phyloP scores from a whole-genome alignment of 2,888 invertebrate species.

The Leptarthrus brevirostris region DNA sequence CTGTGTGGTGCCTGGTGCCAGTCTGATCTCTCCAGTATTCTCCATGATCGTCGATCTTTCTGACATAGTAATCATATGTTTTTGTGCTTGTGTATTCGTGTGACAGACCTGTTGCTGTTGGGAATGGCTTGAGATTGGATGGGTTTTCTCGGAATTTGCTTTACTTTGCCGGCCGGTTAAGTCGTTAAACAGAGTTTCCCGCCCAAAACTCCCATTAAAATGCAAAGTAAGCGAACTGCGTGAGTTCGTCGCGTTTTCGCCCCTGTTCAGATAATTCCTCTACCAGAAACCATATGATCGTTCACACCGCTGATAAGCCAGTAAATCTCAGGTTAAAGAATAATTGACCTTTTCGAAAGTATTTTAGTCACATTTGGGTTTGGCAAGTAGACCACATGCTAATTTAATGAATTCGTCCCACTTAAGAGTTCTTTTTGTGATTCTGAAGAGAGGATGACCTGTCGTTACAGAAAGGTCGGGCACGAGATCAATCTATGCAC shows the following conservation, averaged over 20 bases:
- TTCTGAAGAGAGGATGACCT: slow-evolving; percentile 23
- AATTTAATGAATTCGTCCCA: slow-evolving; percentile 29
- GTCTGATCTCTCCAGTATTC: background rate
- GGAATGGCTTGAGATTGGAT: slow-evolving; percentile 7
- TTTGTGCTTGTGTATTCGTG: no score
- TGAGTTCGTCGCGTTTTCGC: slow-evolving; percentile 25
- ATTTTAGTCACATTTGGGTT: background rate
- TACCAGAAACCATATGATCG: slow-evolving; percentile 30
- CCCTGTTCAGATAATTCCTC: slow-evolving; percentile 17
- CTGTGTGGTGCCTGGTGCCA: slow-evolving; percentile 1
- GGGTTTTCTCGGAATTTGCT: slow-evolving; percentile 39
- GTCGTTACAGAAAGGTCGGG: slow-evolving; percentile 15
- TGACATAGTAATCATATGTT: slow-evolving; percentile 6
- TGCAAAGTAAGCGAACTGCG: slow-evolving; percentile 33
- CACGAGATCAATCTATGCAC: slow-evolving; percentile 5
- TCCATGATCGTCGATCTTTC: slow-evolving; percentile 1
- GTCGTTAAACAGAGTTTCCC: slow-evolving; percentile 53
- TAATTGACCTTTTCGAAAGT: slow-evolving; percentile 22
- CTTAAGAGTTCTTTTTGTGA: slow-evolving; percentile 1
- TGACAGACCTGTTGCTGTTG: slow-evolving; percentile 1
- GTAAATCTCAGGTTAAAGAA: slow-evolving; percentile 27
- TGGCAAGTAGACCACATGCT: slow-evolving; percentile 32
- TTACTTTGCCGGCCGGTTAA: slow-evolving; percentile 48
- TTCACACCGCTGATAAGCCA: slow-evolving; percentile 15
- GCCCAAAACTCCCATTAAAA: slow-evolving; percentile 50